Base-by-base conservation (phyloP, 2,888 invertebrate genomes). In the Petrophora chlorosata region DNA sequence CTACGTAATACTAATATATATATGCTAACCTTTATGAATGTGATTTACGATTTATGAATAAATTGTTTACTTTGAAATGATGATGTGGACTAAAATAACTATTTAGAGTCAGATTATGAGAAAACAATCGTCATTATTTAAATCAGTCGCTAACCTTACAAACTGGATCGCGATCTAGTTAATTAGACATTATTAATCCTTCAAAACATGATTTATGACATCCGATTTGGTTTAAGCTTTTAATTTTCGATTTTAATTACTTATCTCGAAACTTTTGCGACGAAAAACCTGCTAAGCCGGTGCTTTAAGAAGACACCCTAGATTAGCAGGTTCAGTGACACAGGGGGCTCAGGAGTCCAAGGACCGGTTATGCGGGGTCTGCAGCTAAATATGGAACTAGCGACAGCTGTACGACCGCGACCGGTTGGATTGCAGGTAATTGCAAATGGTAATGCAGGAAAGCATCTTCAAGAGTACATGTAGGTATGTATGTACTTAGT, bases 291-390 rank as follows among this genome's bases (percentile, higher is more conserved):
- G 19, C 1, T 3, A 10, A 43, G 53, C 58, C 47, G 35, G 57
- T 58, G 44, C 17, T 25, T 12, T 12, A 25, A 9, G 25, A 48
- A 30, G 54, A 47, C 36, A 52, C 58, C 38, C 36, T 29, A 30
- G 40, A 42, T 41, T 35, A 23, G 14, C 17, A 26, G 45, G 58
- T 56, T 51, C 53, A 51, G 38, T 53, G 58, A 59, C 50, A 48
- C 35, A 34, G 25, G 23, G 34, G n/a, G n/a, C n/a, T n/a, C n/a
- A n/a, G n/a, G n/a, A n/a, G n/a, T n/a, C n/a, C n/a, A n/a, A 25
- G 13, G 41, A 41, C 41, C 25, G 32, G 41, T 41, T 25, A 10
- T 5, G 32, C 49, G 39, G 39, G 29, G 35, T 50, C 43, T 40
- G 43, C 43, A 44, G 32, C 49, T 43, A 43, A 34, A 40, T 50